Evolutionary conservation across 2,888 invertebrate species (phyloP).

Genomic region (Lasioglossum lativentre): DNA sequence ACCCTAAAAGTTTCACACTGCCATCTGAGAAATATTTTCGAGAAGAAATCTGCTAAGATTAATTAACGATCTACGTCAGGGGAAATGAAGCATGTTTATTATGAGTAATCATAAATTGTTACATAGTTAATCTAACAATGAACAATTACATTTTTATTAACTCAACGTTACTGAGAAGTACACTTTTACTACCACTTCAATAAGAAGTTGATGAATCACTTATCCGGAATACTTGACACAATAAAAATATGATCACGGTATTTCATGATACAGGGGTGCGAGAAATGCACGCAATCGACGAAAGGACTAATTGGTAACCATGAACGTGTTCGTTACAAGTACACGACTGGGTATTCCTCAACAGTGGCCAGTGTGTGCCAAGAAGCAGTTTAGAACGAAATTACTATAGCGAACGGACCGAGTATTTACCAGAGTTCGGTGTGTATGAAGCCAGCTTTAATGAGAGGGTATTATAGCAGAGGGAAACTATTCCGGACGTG

Average conservation of each 20-base stretch:
- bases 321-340: background rate
- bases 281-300: too few species aligned
- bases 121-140: too few species aligned
- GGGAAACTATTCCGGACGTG: background rate
- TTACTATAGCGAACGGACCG: background rate
- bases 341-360: background rate
- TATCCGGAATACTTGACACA: background rate
- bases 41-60: too few species aligned
- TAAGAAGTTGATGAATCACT: background rate
- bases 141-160: too few species aligned
- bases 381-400: constrained; percentile 14
- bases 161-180: too few species aligned
- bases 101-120: too few species aligned
- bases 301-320: background rate
- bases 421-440: constrained; percentile 7
- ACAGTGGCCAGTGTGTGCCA: background rate
- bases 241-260: background rate
- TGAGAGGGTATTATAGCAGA: background rate
- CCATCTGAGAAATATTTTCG: too few species aligned
- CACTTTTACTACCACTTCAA: background rate
- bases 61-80: too few species aligned
- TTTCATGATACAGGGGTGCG: background rate
- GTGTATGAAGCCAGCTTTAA: background rate
- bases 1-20: too few species aligned
- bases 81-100: too few species aligned